Conservation (phyloP, 2,888 invertebrate genomes). For the Phytoseiulus persimilis region DNA sequence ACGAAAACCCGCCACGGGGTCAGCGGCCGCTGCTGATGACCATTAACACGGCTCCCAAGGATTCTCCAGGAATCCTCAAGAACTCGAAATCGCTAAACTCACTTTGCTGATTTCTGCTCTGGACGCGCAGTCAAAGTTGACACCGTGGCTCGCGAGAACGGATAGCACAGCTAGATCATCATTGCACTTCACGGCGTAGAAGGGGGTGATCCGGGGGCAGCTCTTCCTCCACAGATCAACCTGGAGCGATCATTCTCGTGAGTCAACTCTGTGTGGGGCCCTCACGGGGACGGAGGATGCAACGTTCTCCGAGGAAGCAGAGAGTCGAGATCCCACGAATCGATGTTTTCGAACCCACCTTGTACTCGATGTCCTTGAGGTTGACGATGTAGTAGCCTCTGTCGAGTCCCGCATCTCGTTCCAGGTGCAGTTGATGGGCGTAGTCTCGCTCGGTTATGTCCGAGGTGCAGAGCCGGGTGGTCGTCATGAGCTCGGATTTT, state of each 20-base stretch:
- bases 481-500: neutral
- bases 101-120: slow-evolving; percentile 10
- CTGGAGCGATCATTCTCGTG: neutral
- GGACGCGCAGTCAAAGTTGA: slow-evolving; percentile 24
- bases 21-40: too few species aligned
- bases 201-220: slow-evolving; percentile 5
- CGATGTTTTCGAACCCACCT: neutral
- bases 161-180: slow-evolving; percentile 14
- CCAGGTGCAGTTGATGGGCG: slow-evolving; percentile 13
- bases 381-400: slow-evolving; percentile 40
- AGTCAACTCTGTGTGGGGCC: neutral
- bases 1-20: too few species aligned
- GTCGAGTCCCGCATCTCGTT: neutral
- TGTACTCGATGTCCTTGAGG: slow-evolving; percentile 39
- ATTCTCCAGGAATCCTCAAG: neutral
- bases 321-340: neutral
- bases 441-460: slow-evolving; percentile 11
- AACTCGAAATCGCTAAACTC: neutral
- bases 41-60: too few species aligned
- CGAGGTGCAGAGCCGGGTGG: slow-evolving; percentile 13
- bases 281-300: neutral
- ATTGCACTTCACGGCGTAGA: slow-evolving; percentile 14
- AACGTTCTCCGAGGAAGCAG: too few species aligned
- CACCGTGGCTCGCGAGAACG: neutral
- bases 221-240: neutral